Conservation (phyloP, 2,797 vertebrate genomes). For the Vespertilio murinus region DNA sequence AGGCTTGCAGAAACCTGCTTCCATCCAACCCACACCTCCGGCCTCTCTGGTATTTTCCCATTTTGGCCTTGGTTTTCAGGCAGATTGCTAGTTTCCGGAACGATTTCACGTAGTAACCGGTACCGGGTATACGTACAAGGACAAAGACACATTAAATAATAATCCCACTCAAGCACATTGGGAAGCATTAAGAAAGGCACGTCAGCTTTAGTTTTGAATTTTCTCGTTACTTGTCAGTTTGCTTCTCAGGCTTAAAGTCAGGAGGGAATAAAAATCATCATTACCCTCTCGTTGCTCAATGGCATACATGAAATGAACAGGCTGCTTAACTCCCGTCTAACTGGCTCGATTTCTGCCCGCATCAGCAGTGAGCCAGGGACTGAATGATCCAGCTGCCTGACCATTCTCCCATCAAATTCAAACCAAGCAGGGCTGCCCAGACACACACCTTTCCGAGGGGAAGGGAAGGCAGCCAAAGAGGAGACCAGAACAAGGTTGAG, state of each 20-base stretch:
- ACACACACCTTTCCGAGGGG: background rate
- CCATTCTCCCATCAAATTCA: background rate
- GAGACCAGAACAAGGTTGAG: background rate
- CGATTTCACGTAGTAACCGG: conserved; percentile 1
- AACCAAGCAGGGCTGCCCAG: background rate
- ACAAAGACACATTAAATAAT: conserved; percentile 52
- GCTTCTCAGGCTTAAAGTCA: conserved; percentile 41
- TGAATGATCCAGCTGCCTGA: background rate
- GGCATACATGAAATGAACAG: background rate
- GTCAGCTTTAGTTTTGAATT: conserved; percentile 49
- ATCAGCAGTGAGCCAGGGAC: conserved; percentile 13
- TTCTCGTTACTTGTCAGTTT: conserved; percentile 65
- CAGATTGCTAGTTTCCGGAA: background rate
- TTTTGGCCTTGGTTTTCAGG: conserved; percentile 2
- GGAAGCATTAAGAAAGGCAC: conserved; percentile 30
- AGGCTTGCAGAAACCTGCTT: background rate
- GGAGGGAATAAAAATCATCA: conserved; percentile 36
- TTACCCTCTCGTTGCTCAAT: background rate
- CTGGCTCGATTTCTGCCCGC: background rate
- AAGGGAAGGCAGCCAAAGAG: background rate
- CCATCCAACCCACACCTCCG: background rate
- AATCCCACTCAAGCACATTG: background rate
- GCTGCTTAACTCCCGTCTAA: background rate
- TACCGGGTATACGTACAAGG: background rate
- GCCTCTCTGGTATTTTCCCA: background rate